phyloP scores from a whole-genome alignment of 2,888 invertebrate genomes.

The Morpho deidamia region DNA sequence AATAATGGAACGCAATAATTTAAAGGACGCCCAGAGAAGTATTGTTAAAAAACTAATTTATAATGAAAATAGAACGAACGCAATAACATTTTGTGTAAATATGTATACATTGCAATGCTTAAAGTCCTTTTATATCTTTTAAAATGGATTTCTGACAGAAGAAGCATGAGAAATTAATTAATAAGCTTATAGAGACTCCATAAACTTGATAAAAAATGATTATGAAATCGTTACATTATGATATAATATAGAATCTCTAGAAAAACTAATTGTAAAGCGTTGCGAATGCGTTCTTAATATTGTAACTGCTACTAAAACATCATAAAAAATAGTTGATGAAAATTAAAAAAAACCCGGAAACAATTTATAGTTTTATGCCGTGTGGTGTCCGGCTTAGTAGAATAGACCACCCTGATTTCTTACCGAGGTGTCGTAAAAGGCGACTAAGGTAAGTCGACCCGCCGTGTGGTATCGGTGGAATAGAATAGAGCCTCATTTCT shows the following conservation, averaged over 20 bases:
- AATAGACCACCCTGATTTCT: no score
- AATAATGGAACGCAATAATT: no score
- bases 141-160: slow-evolving; percentile 15
- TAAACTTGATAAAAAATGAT: slow-evolving; percentile 9
- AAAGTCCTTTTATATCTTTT: slow-evolving; percentile 31
- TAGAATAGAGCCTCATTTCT: no score
- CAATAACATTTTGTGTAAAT: not conserved
- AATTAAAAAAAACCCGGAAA: not conserved
- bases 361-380: no score
- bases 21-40: not conserved
- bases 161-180: slow-evolving; percentile 34
- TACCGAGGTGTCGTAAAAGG: no score
- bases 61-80: not conserved
- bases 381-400: no score
- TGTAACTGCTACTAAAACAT: slow-evolving; percentile 22
- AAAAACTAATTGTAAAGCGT: slow-evolving; percentile 42
- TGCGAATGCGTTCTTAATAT: slow-evolving; percentile 48
- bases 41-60: not conserved
- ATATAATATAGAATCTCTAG: slow-evolving; percentile 27
- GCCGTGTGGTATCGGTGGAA: no score
- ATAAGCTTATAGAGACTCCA: slow-evolving; percentile 29
- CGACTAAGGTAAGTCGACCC: no score
- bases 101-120: slow-evolving; percentile 28
- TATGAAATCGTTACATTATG: slow-evolving; percentile 5
- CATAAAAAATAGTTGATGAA: not conserved